Evolutionary conservation across 1,140 invertebrate genomes (phyloP).

Genomic region (Andrena cerasifolii): DNA sequence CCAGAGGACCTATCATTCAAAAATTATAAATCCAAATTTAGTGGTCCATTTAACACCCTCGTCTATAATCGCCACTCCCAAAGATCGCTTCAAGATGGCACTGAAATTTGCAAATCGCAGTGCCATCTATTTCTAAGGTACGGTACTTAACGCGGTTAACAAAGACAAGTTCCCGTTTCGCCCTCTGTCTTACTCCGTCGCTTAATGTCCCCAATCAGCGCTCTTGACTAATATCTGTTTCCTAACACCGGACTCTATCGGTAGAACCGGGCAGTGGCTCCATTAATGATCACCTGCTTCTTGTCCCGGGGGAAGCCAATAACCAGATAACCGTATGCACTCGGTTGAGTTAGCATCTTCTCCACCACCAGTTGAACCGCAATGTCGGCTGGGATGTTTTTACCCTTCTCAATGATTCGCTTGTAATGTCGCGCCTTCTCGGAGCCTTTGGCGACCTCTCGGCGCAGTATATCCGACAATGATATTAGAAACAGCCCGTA

Average conservation of each 20-base stretch:
- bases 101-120: no score
- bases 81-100: no score
- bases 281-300: slow-evolving; percentile 52
- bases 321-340: slow-evolving; percentile 63
- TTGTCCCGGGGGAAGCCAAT: slow-evolving; percentile 69
- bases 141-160: no score
- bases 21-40: no score
- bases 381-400: slow-evolving; percentile 36
- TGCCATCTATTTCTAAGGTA: no score
- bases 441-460: slow-evolving; percentile 43
- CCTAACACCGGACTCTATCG: background rate
- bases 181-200: no score
- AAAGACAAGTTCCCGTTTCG: no score
- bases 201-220: background rate
- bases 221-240: background rate
- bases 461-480: slow-evolving; percentile 57
- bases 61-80: no score
- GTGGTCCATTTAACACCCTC: no score
- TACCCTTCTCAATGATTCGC: slow-evolving; percentile 20
- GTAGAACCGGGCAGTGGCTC: background rate
- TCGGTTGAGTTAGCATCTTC: slow-evolving; percentile 63
- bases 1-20: no score
- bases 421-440: slow-evolving; percentile 28
- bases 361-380: slow-evolving; percentile 58
- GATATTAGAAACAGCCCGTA: slow-evolving; percentile 58